A percentile compares a stretch with the other conserved stretches of the same genome.
Conservation (phyloP, 2,888 invertebrate genomes). For the Rhamnusium bicolor region DNA sequence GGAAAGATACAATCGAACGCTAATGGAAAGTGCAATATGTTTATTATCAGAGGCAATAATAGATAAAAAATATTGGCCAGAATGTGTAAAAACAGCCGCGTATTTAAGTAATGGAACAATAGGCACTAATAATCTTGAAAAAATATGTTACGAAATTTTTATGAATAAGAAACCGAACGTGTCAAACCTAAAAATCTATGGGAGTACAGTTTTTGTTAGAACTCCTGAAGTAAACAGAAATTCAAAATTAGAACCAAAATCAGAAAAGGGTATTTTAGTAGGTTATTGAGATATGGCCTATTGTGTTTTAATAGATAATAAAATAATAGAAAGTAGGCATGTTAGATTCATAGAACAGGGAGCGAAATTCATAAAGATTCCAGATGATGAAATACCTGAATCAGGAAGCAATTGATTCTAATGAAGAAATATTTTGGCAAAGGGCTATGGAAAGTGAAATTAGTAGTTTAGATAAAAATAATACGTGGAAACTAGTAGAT, state of each 20-base stretch:
- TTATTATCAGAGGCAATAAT: neutral
- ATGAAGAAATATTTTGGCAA: too few relatives aligned
- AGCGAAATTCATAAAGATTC: too few relatives aligned
- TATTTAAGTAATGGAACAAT: neutral
- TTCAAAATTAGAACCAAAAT: neutral
- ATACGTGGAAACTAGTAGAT: too few relatives aligned
- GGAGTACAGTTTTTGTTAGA: neutral
- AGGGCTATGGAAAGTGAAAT: too few relatives aligned
- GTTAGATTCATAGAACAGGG: neutral
- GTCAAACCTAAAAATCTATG: neutral
- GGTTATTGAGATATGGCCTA: neutral
- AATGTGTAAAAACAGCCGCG: neutral
- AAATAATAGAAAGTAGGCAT: neutral
- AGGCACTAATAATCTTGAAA: neutral
- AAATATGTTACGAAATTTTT: conserved; percentile 7
- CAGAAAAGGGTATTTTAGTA: neutral
- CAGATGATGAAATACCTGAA: neutral
- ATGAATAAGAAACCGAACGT: neutral
- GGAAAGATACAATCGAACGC: conserved; percentile 47
- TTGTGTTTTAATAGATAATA: neutral
- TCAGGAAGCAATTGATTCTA: neutral
- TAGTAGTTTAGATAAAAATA: too few relatives aligned
- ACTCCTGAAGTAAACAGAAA: neutral
- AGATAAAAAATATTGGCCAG: conserved; percentile 1
- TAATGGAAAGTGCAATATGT: conserved; percentile 47